Evolutionary conservation across 2,113 vertebrate species (phyloP), one percentile per base, ranked within the genome.

Genomic region (Gavia stellata): DNA sequence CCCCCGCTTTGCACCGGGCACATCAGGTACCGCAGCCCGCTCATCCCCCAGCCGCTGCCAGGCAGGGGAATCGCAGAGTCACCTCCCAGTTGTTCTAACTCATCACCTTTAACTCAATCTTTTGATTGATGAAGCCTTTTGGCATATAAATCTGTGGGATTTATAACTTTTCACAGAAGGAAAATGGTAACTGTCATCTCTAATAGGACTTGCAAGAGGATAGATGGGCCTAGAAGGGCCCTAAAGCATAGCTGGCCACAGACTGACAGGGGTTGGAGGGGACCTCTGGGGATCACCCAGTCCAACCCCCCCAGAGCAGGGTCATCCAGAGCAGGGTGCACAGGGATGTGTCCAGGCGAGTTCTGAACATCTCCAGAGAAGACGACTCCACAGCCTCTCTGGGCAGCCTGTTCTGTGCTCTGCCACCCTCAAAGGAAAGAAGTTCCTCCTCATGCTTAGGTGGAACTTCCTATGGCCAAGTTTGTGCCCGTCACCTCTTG

Each of bases 1-100:
- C 42, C 33, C 7, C 29, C 4, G 31, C 56, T 58, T 21, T 7
- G 28, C 33, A 16, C 1, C 3, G 58, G 25, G 10, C 15, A 20
- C 26, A 7, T 3, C 40, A 7, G 23, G 14, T 15, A 44, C 36
- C 1, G 0, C 61, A 67, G 31, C 36, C 55, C 3, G 3, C 81
- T 26, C 55, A 1, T 8, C 29, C 38, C 24, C 24, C 44, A 10
- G 58, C 34, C 0, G 3, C 53, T 47, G 44, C 44, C 1, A 0
- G 42, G 61, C 63, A 36, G 49, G 16, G 47, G 11, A 80, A 45
- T 19, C 6, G 0, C 3, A 1, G 33, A 59, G 12, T 45, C 65
- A 26, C n/a, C 73, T 71, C 90, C 65, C 40, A 11, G 33, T 79
- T 63, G n/a, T 63, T 86, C 45, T 36, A 70, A 70, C 67, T 81